Evolutionary conservation across 2,797 vertebrate species (phyloP), one percentile per base, ranked within the genome.

Genomic region (Chelonia mydas): DNA sequence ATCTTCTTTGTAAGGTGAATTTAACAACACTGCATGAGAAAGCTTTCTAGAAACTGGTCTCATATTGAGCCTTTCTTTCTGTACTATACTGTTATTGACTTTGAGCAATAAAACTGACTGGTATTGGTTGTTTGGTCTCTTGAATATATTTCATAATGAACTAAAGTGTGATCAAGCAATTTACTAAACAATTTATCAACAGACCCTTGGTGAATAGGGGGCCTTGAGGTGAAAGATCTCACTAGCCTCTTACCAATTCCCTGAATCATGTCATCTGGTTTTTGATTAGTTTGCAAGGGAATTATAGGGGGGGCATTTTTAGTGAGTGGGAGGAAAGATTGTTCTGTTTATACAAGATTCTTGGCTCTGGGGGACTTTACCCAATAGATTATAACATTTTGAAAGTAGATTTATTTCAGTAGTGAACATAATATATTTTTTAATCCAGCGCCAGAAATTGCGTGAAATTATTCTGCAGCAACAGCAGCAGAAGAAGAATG

Each of bases 381-480:
- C 6, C 45, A 55, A 49, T 0, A 0, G 54, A 93, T 19, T 45
- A 27, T 80, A 87, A 78, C 54, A 21, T 65, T 95, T 41, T 89
- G 17, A 84, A 55, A 92, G 79, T 50, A 19, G 7, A 21, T 86
- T 83, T 83, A 13, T 41, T 94, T 28, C 90, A 28, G 3, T 81
- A 68, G 91, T 68, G 89, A 92, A 65, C 25, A 5, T 81, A 50
- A 68, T 86, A 74, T 89, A 92, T 51, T 92, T 86, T 96, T 95
- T 92, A 90, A 25, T 90, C 57, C 97, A 99, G 99, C 99, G 99
- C 68, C 99, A 99, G 97, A 99, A 99, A 96, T 99, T 99, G 68
- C 98, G 99, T 96, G 99, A 99, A 97, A 98, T 99, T 83, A 99
- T 99, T 93, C 98, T 99, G 1, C 99, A 99, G 90, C 99, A 99